A percentile compares a stretch with the other conserved stretches of the same genome.
Evolutionary conservation across 2,888 invertebrate species (phyloP).

Genomic region (Phengaris alcon): DNA sequence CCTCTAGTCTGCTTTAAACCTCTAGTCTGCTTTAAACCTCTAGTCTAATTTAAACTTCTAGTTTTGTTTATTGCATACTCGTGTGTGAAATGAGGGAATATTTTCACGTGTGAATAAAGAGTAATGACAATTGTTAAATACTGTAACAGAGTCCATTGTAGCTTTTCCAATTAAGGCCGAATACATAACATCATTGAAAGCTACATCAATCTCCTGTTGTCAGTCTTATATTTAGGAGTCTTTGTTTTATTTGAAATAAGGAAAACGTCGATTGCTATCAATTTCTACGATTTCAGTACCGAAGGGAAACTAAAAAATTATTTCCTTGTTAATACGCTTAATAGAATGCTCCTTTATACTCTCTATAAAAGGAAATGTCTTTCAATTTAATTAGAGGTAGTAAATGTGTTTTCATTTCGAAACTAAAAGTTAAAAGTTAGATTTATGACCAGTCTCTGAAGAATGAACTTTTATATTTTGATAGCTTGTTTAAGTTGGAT

Average conservation of each 20-base stretch:
- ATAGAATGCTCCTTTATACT: slow-evolving; percentile 4
- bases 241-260: slow-evolving; percentile 25
- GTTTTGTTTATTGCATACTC: no score
- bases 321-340: slow-evolving; percentile 17
- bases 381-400: slow-evolving; percentile 5
- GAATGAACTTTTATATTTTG: background rate
- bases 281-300: slow-evolving; percentile 2
- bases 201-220: slow-evolving; percentile 21
- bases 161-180: background rate
- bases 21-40: no score
- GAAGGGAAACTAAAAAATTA: background rate
- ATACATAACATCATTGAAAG: slow-evolving; percentile 5
- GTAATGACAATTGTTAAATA: background rate
- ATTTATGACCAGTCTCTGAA: background rate
- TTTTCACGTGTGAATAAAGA: background rate
- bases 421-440: background rate
- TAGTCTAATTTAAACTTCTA: no score
- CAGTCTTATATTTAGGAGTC: slow-evolving; percentile 26
- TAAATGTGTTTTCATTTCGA: background rate
- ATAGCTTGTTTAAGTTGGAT: background rate
- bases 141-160: background rate
- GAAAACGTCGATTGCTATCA: slow-evolving; percentile 26
- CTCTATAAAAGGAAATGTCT: background rate
- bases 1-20: no score
- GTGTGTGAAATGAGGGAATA: no score